A percentile compares a stretch with the other conserved stretches of the same genome.
These are phyloP conservation scores for Neocrepidodera transversa DNA, from an alignment of 2,888 invertebrate genomes.

Conservation along the genomic window DNA sequence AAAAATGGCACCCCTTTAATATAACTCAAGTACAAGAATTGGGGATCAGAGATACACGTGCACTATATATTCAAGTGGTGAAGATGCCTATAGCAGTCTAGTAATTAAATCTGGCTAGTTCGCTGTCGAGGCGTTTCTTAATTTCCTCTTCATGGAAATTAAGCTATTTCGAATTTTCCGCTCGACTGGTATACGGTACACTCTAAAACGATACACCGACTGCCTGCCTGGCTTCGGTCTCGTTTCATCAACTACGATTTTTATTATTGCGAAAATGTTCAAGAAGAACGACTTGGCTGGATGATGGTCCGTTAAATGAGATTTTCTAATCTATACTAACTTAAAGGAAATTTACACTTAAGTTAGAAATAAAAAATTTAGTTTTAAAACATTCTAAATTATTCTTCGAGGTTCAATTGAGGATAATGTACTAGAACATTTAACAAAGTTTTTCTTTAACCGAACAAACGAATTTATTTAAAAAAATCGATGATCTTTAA, in stretches of 20 bases:
- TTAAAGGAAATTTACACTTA: too few relatives aligned
- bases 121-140: constrained; percentile 40
- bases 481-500: too few relatives aligned
- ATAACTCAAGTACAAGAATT: too few relatives aligned
- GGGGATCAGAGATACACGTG: too few relatives aligned
- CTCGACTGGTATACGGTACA: constrained; percentile 21
- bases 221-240: constrained; percentile 17
- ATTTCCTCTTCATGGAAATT: constrained; percentile 44
- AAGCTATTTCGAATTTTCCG: constrained; percentile 41
- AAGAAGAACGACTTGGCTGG: background rate
- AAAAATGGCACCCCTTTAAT: too few relatives aligned
- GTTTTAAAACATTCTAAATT: too few relatives aligned
- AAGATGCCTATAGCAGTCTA: constrained; percentile 11
- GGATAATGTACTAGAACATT: too few relatives aligned
- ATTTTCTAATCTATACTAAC: constrained; percentile 10
- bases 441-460: too few relatives aligned
- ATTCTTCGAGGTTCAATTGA: too few relatives aligned
- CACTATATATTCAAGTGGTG: too few relatives aligned
- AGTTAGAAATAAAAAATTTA: too few relatives aligned
- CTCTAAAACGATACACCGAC: constrained; percentile 14
- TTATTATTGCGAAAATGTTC: constrained; percentile 21
- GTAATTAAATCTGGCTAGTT: constrained; percentile 28
- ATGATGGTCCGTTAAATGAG: constrained; percentile 4
- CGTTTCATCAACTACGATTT: constrained; percentile 23
- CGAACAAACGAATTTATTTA: too few relatives aligned